Evolutionary conservation across 2,797 vertebrate species (phyloP), one percentile per base, ranked within the genome.

Genomic region (Malacoraja senta): DNA sequence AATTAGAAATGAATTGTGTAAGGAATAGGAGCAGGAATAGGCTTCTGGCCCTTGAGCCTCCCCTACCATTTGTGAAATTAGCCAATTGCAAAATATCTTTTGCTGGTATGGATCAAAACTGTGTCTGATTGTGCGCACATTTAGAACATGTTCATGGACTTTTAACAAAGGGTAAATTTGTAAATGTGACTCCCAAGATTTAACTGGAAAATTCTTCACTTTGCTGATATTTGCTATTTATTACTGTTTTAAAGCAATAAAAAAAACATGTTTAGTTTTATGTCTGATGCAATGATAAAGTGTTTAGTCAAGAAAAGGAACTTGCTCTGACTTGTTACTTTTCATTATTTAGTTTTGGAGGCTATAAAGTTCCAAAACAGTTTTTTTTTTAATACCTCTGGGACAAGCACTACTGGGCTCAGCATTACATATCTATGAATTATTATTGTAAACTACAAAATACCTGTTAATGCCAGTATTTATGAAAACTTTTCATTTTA

Each of bases 121-220:
- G 35, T 38, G 84, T 68, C 61, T 32, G 61, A 68, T 68, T 68
- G n/a, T 88, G 84, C 2, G 63, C 65, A 88, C 21, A 68, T 21
- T 88, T 13, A 13, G 17, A 88, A 13, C 1, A 8, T 65, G 68
- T 86, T 88, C 44, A 32, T 68, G 24, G 21, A 8, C 0, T 68
- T 88, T 88, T 88, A n/a, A 68, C 63, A 88, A 88, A 88, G 65
- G 13, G 32, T 88, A 63, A 35, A 63, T 68, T 68, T 68, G 63
- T 32, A 88, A 88, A 88, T 35, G n/a, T 68, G 63, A 88, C 8
- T 10, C 15, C n/a, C 17, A 88, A 1, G 17, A 32, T 88, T 88
- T 88, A 88, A 68, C n/a, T 88, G 35, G 65, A 88, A 65, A 86
- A 32, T 88, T 88, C 63, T 88, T 68, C 61, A 86, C 13, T 63